phyloP scores from a whole-genome alignment of 2,888 invertebrate species.

The Thera obeliscata region DNA sequence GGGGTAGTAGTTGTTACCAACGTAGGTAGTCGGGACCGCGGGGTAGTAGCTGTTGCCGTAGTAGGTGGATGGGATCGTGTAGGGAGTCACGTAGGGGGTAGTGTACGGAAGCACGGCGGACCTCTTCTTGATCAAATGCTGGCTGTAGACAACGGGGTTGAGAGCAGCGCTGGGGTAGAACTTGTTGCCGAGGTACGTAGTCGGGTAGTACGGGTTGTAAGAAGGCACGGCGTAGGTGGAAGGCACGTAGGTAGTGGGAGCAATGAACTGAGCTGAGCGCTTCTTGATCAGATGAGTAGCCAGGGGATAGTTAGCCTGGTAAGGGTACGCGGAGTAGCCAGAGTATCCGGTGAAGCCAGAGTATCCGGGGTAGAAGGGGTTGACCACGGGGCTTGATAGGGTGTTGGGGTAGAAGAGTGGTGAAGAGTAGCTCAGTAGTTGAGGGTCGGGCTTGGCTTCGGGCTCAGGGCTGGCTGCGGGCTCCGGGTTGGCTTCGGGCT shows the following conservation, averaged over 20 bases:
- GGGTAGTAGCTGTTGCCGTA: constrained; percentile 35
- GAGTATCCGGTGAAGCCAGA: background rate
- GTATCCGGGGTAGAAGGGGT: constrained; percentile 22
- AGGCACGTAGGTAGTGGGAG: constrained; percentile 42
- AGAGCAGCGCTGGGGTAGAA: constrained; percentile 19
- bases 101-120: constrained; percentile 36
- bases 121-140: constrained; percentile 42
- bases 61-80: constrained; percentile 26
- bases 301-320: constrained; percentile 42
- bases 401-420: constrained; percentile 28
- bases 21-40: constrained; percentile 22
- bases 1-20: constrained; percentile 23
- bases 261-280: constrained; percentile 50
- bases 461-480: constrained; percentile 23
- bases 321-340: constrained; percentile 24
- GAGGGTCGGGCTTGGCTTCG: constrained; percentile 33
- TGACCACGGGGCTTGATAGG: constrained; percentile 17
- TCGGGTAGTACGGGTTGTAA: constrained; percentile 29
- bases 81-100: constrained; percentile 14
- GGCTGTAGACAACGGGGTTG: constrained; percentile 14
- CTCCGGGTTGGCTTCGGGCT: constrained; percentile 27
- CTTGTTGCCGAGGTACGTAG: constrained; percentile 26
- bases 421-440: constrained; percentile 46
- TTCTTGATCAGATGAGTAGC: constrained; percentile 61
- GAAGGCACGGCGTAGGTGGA: constrained; percentile 25